Percentiles rank a stretch among this genome's conserved stretches.
Evolutionary conservation across 2,888 invertebrate species (phyloP).

Genomic region (Scaptodrosophila latifasciaeformis): DNA sequence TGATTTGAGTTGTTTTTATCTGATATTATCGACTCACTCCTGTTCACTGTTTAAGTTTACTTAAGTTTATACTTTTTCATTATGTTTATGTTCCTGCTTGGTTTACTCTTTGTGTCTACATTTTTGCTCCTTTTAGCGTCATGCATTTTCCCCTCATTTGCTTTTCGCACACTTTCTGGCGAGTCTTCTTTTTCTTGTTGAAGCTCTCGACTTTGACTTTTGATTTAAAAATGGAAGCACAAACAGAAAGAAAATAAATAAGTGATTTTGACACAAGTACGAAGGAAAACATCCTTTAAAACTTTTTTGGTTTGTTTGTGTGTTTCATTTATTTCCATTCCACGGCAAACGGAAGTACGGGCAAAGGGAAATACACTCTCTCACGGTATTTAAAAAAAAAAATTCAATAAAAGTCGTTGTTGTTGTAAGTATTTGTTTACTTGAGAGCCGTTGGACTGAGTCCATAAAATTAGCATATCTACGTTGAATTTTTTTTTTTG

Average conservation of each 20-base stretch:
- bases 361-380: neutral
- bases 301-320: conserved; percentile 34
- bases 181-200: conserved; percentile 18
- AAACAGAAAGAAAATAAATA: conserved; percentile 11
- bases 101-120: conserved; percentile 37
- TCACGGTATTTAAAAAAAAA: conserved; percentile 19
- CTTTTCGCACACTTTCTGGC: no score
- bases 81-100: conserved; percentile 59
- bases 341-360: neutral
- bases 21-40: conserved; percentile 42
- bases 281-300: conserved; percentile 48
- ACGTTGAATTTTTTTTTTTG: no score
- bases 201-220: conserved; percentile 31
- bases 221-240: conserved; percentile 53
- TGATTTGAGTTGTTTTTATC: conserved; percentile 18
- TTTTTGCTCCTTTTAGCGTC: no score
- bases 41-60: conserved; percentile 48
- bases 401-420: conserved; percentile 51
- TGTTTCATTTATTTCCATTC: conserved; percentile 27
- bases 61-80: conserved; percentile 54
- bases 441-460: conserved; percentile 37
- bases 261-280: conserved; percentile 12
- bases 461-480: conserved; percentile 51
- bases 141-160: no score
- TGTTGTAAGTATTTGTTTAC: conserved; percentile 36